Base-by-base conservation (phyloP, 2,797 vertebrate species). In the Notolepis coatsorum region DNA sequence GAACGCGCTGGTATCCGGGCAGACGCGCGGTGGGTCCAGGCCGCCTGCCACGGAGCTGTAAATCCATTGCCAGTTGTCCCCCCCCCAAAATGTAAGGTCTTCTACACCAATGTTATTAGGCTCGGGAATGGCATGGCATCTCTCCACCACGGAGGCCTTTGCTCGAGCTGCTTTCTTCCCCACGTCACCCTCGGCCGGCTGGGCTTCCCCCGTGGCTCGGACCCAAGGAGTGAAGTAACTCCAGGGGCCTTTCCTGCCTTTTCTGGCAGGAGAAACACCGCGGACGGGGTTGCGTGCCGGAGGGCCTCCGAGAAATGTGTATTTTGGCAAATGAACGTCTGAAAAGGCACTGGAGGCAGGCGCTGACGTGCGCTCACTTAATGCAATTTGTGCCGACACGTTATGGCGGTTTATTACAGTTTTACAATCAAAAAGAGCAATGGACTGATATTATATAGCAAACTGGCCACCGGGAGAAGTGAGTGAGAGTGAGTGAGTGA, bases 311-410 rank as follows among this genome's bases (percentile, higher is more conserved):
- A 72, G 73, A 85, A 84, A 83, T 75, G 78, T 78, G 84, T 74
- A 61, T 86, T 91, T 88, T 91, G 91, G 91, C 91, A 91, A 62
- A 76, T 46, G 68, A 85, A 71, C 88, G 90, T 84, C 70, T 92
- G 90, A 92, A 81, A 68, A 47, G 3, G 2, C n/a, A n/a, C n/a
- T n/a, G n/a, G n/a, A n/a, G n/a, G n/a, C n/a, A n/a, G n/a, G n/a
- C n/a, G n/a, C n/a, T n/a, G n/a, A n/a, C n/a, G n/a, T n/a, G n/a
- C n/a, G n/a, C n/a, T n/a, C n/a, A n/a, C n/a, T n/a, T n/a, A n/a
- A n/a, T n/a, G n/a, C n/a, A n/a, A n/a, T n/a, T n/a, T n/a, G n/a
- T n/a, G n/a, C n/a, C n/a, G n/a, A n/a, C n/a, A n/a, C n/a, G n/a
- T n/a, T n/a, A n/a, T n/a, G n/a, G n/a, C n/a, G n/a, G n/a, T n/a